Evolutionary conservation across 1,140 invertebrate genomes (phyloP).

Genomic region (Ctenoplectra terminalis): DNA sequence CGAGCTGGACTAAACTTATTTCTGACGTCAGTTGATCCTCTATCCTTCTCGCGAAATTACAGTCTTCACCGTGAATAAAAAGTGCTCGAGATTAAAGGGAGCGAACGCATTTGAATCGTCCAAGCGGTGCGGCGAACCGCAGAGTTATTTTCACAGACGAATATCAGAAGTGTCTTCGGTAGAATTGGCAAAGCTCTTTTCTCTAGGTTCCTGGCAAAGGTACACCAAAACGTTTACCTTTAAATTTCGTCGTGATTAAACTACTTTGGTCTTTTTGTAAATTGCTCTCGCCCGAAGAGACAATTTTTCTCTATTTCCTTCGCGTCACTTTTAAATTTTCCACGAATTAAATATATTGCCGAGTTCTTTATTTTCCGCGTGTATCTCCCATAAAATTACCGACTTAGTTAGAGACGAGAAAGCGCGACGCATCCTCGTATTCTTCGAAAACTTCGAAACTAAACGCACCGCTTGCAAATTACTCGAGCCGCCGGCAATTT

Average conservation of each 20-base stretch:
- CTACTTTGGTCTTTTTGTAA: neutral
- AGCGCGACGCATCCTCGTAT: neutral
- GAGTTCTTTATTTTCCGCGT: too few relatives aligned
- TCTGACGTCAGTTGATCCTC: slow-evolving; percentile 7
- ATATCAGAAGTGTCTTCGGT: slow-evolving; percentile 3
- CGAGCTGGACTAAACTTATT: slow-evolving; percentile 51
- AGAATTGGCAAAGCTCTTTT: neutral
- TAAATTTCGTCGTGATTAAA: slow-evolving; percentile 12
- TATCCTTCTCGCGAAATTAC: slow-evolving; percentile 21
- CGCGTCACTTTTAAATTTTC: neutral
- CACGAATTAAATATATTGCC: too few relatives aligned
- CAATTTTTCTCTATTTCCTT: too few relatives aligned
- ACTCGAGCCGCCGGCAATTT: neutral
- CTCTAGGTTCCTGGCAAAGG: neutral
- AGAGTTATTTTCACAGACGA: slow-evolving; percentile 22
- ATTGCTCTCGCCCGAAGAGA: neutral
- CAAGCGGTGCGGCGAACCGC: too few relatives aligned
- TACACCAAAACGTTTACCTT: neutral
- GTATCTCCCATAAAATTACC: too few relatives aligned
- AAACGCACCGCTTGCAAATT: neutral
- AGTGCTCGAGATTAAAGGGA: slow-evolving; percentile 35
- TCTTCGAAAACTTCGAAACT: neutral
- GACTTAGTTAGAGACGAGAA: too few relatives aligned
- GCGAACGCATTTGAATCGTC: neutral
- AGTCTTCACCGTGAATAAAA: slow-evolving; percentile 1